Evolutionary conservation across 2,888 invertebrate species (phyloP).

Genomic region (Plusia festucae): DNA sequence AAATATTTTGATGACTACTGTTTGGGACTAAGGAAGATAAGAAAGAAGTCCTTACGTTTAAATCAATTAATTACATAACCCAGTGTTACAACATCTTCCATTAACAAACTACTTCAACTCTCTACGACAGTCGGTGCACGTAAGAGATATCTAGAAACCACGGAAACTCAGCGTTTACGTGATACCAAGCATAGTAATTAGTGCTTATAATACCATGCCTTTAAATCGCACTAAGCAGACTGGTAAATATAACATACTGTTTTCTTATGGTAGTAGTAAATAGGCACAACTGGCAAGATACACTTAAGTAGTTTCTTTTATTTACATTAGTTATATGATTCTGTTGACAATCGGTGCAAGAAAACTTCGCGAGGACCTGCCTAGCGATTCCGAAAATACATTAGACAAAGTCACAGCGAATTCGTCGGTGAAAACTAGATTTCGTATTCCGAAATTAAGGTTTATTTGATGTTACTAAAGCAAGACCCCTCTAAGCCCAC

Average conservation of each 20-base stretch:
- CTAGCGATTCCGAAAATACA: too few species aligned
- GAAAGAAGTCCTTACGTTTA: neutral
- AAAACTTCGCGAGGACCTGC: too few species aligned
- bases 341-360: too few species aligned
- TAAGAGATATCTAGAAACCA: constrained; percentile 7
- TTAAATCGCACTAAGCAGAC: neutral
- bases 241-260: neutral
- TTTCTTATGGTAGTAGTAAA: neutral
- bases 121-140: neutral
- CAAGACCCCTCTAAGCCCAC: too few species aligned
- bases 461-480: too few species aligned
- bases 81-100: constrained; percentile 6
- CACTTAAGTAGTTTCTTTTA: too few species aligned
- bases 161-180: neutral
- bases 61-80: neutral
- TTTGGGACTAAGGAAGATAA: neutral
- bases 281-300: too few species aligned
- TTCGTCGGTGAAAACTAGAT: too few species aligned
- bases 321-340: too few species aligned
- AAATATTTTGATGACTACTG: neutral
- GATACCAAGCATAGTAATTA: constrained; percentile 7
- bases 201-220: constrained; percentile 3
- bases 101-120: neutral
- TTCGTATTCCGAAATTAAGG: too few species aligned
- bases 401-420: too few species aligned